These are phyloP conservation scores for Sebastes iracundus DNA, from an alignment of 2,797 vertebrate species.

Conservation along the genomic window DNA sequence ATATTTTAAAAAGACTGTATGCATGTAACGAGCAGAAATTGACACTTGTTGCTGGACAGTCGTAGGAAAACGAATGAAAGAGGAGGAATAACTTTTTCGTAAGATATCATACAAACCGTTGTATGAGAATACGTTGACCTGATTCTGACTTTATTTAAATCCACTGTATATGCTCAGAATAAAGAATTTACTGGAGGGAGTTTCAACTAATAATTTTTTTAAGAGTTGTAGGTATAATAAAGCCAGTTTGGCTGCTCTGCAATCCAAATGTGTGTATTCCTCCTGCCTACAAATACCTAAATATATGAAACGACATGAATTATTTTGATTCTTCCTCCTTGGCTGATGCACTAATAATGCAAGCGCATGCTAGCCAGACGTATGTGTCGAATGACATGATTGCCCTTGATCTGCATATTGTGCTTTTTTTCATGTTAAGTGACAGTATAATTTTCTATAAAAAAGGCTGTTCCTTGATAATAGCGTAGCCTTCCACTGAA, in stretches of 20 bases:
- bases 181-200: neutral
- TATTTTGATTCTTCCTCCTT: neutral
- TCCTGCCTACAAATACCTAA: neutral
- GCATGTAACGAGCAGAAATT: no score
- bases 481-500: constrained; percentile 5
- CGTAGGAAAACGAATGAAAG: no score
- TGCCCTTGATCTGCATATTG: constrained; percentile 29
- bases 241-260: neutral
- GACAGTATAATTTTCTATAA: constrained; percentile 28
- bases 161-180: neutral
- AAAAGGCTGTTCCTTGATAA: constrained; percentile 14
- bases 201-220: neutral
- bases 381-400: neutral
- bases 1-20: no score
- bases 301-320: constrained; percentile 4
- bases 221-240: neutral
- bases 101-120: no score
- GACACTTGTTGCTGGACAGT: no score
- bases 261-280: neutral
- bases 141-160: constrained; percentile 3
- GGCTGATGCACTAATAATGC: constrained; percentile 8
- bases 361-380: neutral
- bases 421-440: neutral
- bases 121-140: neutral
- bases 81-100: no score